These are phyloP conservation scores for Mamestra brassicae DNA, from an alignment of 2,888 invertebrate species.

Conservation along the genomic window DNA sequence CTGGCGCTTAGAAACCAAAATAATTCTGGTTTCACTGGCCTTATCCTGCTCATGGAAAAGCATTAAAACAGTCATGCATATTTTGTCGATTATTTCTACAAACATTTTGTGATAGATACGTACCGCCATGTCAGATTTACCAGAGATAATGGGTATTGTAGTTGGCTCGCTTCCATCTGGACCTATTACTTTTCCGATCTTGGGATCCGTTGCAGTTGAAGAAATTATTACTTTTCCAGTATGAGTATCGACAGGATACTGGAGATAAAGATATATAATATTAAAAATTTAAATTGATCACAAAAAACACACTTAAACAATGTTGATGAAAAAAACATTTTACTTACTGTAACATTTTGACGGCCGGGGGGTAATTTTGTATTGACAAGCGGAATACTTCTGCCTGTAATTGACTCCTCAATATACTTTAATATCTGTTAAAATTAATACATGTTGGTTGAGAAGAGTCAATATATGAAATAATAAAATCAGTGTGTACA, in stretches of 20 bases:
- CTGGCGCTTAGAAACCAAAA: not conserved
- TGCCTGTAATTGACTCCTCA: constrained; percentile 67
- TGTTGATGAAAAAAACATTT: not conserved
- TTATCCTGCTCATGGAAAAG: not conserved
- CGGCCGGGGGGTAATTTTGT: constrained; percentile 61
- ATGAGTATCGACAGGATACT: constrained; percentile 73
- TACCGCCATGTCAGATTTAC: constrained; percentile 65
- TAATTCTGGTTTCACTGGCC: not conserved
- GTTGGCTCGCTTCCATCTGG: constrained; percentile 66
- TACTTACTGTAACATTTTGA: constrained; percentile 67
- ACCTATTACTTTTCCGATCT: constrained; percentile 63
- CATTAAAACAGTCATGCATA: not conserved
- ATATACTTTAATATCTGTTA: constrained; percentile 74
- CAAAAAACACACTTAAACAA: not conserved
- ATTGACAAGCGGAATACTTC: constrained; percentile 57
- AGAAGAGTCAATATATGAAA: not conserved
- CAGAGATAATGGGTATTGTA: constrained; percentile 58
- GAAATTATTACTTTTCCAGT: constrained; percentile 70
- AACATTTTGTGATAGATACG: constrained; percentile 44
- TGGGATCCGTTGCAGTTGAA: constrained; percentile 68
- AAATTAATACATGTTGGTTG: not conserved
- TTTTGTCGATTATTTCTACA: not conserved
- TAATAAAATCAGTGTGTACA: not conserved
- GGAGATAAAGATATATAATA: constrained; percentile 43
- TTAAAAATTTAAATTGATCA: not conserved